Evolutionary conservation across 1,140 invertebrate genomes (phyloP).

Genomic region (Drosophila nikananu): DNA sequence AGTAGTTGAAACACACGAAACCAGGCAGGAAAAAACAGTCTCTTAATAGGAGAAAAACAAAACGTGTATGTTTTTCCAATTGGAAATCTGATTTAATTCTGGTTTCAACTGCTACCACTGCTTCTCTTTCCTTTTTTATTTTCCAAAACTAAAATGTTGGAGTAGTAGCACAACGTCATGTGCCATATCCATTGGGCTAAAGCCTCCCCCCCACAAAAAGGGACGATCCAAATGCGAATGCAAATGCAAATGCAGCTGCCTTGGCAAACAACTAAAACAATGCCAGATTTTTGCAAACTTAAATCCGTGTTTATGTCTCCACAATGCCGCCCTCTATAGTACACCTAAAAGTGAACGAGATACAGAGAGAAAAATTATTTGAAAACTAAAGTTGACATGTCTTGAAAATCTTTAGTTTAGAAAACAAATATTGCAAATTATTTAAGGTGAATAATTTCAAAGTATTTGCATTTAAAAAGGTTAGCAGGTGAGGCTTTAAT

Average conservation of each 20-base stretch:
- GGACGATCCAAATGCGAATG: conserved; percentile 23
- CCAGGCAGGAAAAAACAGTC: background rate
- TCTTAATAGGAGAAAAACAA: background rate
- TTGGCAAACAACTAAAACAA: conserved; percentile 52
- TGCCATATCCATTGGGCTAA: conserved; percentile 29
- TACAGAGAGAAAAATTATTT: background rate
- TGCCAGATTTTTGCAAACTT: conserved; percentile 60
- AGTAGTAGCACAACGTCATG: conserved; percentile 21
- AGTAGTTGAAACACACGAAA: background rate
- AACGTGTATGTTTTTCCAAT: conserved; percentile 7
- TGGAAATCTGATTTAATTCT: conserved; percentile 21
- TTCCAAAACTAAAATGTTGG: conserved; percentile 2
- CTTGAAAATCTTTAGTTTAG: background rate
- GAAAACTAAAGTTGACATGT: background rate
- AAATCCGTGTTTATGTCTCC: conserved; percentile 60
- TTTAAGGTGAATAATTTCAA: background rate
- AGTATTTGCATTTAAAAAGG: background rate
- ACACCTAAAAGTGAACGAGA: conserved; percentile 13
- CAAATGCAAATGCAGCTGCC: conserved; percentile 48
- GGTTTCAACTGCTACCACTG: background rate
- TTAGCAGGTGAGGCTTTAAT: background rate
- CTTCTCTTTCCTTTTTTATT: background rate
- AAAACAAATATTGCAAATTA: background rate
- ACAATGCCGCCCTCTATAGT: conserved; percentile 19
- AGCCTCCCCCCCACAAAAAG: background rate